A percentile compares a stretch with the other conserved stretches of the same genome.
Conservation (phyloP, 2,113 vertebrate species). For the Microcebus jonahi region DNA sequence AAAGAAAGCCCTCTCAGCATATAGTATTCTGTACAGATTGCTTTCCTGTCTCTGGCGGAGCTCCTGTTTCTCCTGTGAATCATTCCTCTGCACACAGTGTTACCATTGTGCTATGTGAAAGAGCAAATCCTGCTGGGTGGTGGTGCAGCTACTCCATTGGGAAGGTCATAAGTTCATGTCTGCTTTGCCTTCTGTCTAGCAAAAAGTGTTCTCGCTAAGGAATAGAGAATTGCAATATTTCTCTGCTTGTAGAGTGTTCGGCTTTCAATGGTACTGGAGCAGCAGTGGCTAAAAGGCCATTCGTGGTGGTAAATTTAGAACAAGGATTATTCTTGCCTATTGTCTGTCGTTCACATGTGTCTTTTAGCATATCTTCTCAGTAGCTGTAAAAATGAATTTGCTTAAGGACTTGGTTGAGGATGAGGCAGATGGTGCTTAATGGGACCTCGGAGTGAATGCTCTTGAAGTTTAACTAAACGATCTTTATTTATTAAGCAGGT, state of each 20-base stretch:
- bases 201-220: not conserved
- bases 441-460: not conserved
- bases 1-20: constrained; percentile 40
- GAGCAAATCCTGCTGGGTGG: constrained; percentile 14
- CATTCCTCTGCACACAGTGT: constrained; percentile 58
- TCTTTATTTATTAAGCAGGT: not conserved
- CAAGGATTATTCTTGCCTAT: not conserved
- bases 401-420: not conserved
- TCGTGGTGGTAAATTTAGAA: not conserved
- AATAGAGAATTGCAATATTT: not conserved
- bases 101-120: constrained; percentile 62
- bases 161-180: constrained; percentile 65
- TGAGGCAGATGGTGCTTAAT: not conserved
- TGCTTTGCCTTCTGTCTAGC: constrained; percentile 29
- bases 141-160: not conserved
- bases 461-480: not conserved
- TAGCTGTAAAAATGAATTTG: not conserved
- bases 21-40: constrained; percentile 40
- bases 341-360: not conserved
- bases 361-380: not conserved
- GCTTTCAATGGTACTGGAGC: not conserved
- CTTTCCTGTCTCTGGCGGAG: constrained; percentile 48
- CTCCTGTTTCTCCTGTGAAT: constrained; percentile 64
- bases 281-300: not conserved
- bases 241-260: not conserved